A percentile compares a stretch with the other conserved stretches of the same genome.
These are phyloP conservation scores for Cephalopholis sonnerati DNA, from an alignment of 2,113 vertebrate genomes.

Conservation along the genomic window DNA sequence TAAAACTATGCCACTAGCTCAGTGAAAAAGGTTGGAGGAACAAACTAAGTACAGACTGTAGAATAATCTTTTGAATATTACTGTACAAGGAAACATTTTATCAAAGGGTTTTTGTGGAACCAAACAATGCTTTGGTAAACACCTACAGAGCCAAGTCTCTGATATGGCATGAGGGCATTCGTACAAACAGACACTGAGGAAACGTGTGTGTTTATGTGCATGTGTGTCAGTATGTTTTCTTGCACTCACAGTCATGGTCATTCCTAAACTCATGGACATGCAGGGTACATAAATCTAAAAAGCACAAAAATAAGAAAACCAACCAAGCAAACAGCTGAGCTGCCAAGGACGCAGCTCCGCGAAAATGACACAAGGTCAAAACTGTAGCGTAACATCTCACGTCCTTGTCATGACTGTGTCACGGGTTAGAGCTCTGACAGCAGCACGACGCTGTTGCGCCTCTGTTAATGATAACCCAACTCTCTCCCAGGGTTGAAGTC, in stretches of 20 bases:
- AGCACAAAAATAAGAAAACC: conserved; percentile 44
- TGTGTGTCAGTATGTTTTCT: conserved; percentile 30
- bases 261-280: conserved; percentile 27
- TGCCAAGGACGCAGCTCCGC: conserved; percentile 14
- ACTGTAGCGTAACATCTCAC: conserved; percentile 35
- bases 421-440: conserved; percentile 58
- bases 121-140: neutral
- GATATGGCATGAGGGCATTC: neutral
- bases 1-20: neutral
- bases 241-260: conserved; percentile 16
- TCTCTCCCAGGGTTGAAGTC: conserved; percentile 72
- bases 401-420: conserved; percentile 67
- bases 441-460: conserved; percentile 9
- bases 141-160: neutral
- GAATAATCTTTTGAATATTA: neutral
- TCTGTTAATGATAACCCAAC: conserved; percentile 68
- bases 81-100: neutral
- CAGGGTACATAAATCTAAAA: conserved; percentile 45
- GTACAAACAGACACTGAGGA: conserved; percentile 20
- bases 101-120: neutral
- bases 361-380: conserved; percentile 57
- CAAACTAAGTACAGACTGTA: no score
- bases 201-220: neutral
- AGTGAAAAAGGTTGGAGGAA: neutral
- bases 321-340: conserved; percentile 28